Base-by-base conservation (phyloP, 1,140 invertebrate species). In the Drosophila nannoptera region DNA sequence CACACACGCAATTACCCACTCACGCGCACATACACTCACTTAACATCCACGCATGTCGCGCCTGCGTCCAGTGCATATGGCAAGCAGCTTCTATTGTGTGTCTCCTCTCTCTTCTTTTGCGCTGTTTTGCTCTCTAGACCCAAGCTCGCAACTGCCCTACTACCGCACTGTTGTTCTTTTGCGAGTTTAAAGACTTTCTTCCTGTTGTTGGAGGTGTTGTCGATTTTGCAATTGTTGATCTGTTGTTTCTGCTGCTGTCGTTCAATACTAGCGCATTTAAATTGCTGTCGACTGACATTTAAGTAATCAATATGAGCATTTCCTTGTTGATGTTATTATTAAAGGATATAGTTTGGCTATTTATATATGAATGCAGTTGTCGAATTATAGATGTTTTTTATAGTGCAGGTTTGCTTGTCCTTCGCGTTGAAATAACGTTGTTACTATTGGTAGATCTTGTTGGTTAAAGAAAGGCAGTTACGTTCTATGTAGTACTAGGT, bases 241-340 rank as follows among this genome's bases (percentile, higher is more conserved):
- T 77, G 54, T 36, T 63, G 32, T 40, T 65, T n/a, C n/a, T n/a
- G n/a, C n/a, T n/a, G n/a, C n/a, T n/a, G 45, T 46, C 56, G 46
- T 45, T 45, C 58, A 38, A 40, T 38, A 31, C 32, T 73, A 60
- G 5, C 48, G 40, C 29, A 73, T 56, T n/a, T 54, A 35, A 62
- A 50, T 45, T 58, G 74, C 53, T 59, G 53, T 69, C 68, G 49
- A 60, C 73, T 83, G 76, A 84, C 78, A 84, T 84, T 75, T 64
- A 83, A 76, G 62, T 67, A 56, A 69, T 54, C 50, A 73, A 69
- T 68, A 84, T 80, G 76, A 80, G 80, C 80, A 84, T 78, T 83
- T 63, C 43, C 65, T 64, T 48, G 42, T 14, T 67, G 55, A 36
- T 53, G 22, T 22, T 22, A 22, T 68, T 54, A 32, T 68, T 40